A percentile compares a stretch with the other conserved stretches of the same genome.
Evolutionary conservation across 2,888 invertebrate species (phyloP).

Genomic region (Hydrotaea diabolus): DNA sequence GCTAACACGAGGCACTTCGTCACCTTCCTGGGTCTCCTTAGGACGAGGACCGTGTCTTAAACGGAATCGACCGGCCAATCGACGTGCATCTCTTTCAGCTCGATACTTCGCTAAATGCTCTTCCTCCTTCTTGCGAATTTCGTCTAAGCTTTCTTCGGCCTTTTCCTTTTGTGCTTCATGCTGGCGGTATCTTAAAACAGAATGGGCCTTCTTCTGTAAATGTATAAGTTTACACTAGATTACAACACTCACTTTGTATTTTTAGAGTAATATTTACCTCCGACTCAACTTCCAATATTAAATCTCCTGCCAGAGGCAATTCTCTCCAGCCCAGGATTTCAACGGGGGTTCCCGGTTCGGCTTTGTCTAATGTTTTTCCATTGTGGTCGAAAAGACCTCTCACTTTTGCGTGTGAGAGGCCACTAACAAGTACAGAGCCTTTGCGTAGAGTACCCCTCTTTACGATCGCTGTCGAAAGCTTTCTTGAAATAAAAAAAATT

Average conservation of each 20-base stretch:
- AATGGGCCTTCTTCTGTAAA: conserved; percentile 84
- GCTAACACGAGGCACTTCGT: conserved; percentile 83
- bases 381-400: conserved; percentile 90
- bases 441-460: conserved; percentile 91
- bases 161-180: conserved; percentile 84
- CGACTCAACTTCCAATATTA: conserved; percentile 89
- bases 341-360: conserved; percentile 89
- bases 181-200: conserved; percentile 86
- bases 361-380: conserved; percentile 85
- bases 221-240: too few relatives aligned
- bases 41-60: conserved; percentile 83
- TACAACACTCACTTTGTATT: too few relatives aligned
- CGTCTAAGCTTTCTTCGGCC: conserved; percentile 83
- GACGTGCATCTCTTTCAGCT: conserved; percentile 83
- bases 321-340: conserved; percentile 95
- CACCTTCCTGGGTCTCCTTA: conserved; percentile 82
- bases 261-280: conserved; percentile 83
- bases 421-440: conserved; percentile 91
- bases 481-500: conserved; percentile 81
- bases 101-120: conserved; percentile 85
- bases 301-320: conserved; percentile 93
- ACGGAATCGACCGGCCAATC: conserved; percentile 84
- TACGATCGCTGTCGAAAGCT: conserved; percentile 91
- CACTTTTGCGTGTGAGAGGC: conserved; percentile 91
- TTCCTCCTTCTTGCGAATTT: conserved; percentile 85